Base-by-base conservation (phyloP, 2,888 invertebrate species). In the Drosophila paracracens region DNA sequence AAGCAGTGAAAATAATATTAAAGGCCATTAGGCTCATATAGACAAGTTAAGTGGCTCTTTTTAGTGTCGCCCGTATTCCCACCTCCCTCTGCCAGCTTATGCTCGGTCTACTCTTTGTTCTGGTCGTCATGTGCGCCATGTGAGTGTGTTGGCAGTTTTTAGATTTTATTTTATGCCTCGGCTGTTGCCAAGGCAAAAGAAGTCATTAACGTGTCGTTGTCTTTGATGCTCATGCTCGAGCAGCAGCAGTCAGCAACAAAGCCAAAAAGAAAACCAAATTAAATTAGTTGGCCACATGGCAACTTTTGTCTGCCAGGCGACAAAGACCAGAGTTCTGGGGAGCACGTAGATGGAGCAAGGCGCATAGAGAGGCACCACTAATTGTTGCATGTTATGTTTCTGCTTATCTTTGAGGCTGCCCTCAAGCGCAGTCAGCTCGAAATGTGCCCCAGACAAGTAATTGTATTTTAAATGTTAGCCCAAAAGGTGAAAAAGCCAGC, bases 1-100 rank as follows among this genome's bases (percentile, higher is more conserved):
- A 76, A 77, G 75, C 82, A 88, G 82, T 88, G 85, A 85, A 85
- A 89, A 89, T 82, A 88, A 91, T 90, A 91, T 89, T 91, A 92
- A 91, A 92, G 92, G 89, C 92, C 92, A 92, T 92, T 92, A 92
- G 92, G 92, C 92, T 92, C 92, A 91, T 92, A 92, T 91, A 92
- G 92, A 92, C 92, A 92, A 92, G 91, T 90, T 92, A 92, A 92
- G 93, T 92, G 93, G 92, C 91, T 92, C 84, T 91, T 91, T 80
- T 86, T 82, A 85, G 83, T 82, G 81, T 70, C 64, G 62, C 60
- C 72, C 69, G 35, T 62, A 21, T 43, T 5, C 21, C 46, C 25
- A 2, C 35, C 27, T 18, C 35, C 50, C 29, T 36, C 29, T 51
- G 31, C 36, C 16, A 51, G 27, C 67, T 54, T 25, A 51, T 53